A percentile compares a stretch with the other conserved stretches of the same genome.
Evolutionary conservation across 2,888 invertebrate species (phyloP).

Genomic region (Lasiommata megera): DNA sequence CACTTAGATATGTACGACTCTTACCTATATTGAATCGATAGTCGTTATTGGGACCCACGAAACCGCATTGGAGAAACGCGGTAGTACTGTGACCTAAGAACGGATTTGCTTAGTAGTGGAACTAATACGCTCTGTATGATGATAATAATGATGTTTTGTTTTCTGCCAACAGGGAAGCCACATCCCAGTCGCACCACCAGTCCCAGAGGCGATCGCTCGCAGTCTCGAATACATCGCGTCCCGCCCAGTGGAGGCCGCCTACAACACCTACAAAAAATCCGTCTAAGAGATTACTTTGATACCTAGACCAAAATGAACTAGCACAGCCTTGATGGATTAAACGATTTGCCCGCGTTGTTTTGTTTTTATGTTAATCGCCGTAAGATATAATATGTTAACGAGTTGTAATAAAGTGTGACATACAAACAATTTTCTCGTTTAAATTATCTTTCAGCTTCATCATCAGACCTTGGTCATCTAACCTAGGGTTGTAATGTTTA

Average conservation of each 20-base stretch:
- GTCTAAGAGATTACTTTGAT: slow-evolving; percentile 13
- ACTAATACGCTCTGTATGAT: no score
- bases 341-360: slow-evolving; percentile 16
- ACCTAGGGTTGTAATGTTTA: no score
- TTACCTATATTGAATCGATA: no score
- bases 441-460: neutral
- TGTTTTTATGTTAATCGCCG: slow-evolving; percentile 20
- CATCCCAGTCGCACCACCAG: slow-evolving; percentile 41
- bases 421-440: slow-evolving; percentile 16
- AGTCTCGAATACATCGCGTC: slow-evolving; percentile 50
- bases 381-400: slow-evolving; percentile 18
- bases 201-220: slow-evolving; percentile 53
- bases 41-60: no score
- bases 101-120: no score
- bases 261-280: slow-evolving; percentile 21
- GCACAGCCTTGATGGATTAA: neutral
- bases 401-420: slow-evolving; percentile 34
- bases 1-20: no score
- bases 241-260: slow-evolving; percentile 44
- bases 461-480: no score
- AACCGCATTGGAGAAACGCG: no score
- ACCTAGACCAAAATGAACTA: neutral
- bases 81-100: no score
- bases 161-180: slow-evolving; percentile 46
- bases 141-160: neutral